Percentiles rank a stretch among this genome's conserved stretches.
Evolutionary conservation across 2,888 invertebrate species (phyloP).

Genomic region (Andrena marginata): DNA sequence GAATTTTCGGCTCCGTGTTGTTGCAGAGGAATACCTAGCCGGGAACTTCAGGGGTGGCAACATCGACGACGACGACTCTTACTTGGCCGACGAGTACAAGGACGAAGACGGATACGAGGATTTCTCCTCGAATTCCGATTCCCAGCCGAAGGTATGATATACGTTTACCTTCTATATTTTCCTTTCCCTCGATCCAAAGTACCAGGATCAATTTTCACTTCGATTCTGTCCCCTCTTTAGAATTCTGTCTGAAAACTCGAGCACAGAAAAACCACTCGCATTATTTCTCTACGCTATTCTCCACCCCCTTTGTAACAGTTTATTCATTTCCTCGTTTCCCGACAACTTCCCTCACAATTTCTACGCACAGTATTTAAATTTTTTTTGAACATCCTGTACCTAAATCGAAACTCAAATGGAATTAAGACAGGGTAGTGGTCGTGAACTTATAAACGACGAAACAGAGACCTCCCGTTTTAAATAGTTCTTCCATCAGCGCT

Average conservation of each 20-base stretch:
- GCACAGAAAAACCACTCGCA: too few relatives aligned
- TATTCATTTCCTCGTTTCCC: too few relatives aligned
- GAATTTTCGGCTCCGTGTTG: slow-evolving; percentile 25
- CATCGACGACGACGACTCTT: slow-evolving; percentile 70
- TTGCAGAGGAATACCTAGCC: slow-evolving; percentile 75
- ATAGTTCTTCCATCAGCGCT: neutral
- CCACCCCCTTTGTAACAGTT: too few relatives aligned
- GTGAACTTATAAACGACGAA: neutral
- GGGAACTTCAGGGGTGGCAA: slow-evolving; percentile 71
- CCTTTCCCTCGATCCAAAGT: neutral
- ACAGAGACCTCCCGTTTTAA: neutral
- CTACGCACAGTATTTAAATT: too few relatives aligned
- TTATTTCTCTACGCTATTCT: too few relatives aligned
- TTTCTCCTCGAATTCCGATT: slow-evolving; percentile 65
- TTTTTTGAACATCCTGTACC: too few relatives aligned
- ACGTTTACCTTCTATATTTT: slow-evolving; percentile 40
- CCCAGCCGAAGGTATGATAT: slow-evolving; percentile 74
- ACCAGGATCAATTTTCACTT: slow-evolving; percentile 34
- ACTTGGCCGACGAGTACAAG: slow-evolving; percentile 71
- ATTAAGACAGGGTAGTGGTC: neutral
- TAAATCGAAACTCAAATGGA: neutral
- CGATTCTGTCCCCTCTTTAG: neutral
- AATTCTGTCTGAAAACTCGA: too few relatives aligned
- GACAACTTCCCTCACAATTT: too few relatives aligned
- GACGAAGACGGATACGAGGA: slow-evolving; percentile 66